Percentiles rank a stretch among this genome's conserved stretches.
Conservation (phyloP, 2,888 invertebrate species). For the Belgica antarctica region DNA sequence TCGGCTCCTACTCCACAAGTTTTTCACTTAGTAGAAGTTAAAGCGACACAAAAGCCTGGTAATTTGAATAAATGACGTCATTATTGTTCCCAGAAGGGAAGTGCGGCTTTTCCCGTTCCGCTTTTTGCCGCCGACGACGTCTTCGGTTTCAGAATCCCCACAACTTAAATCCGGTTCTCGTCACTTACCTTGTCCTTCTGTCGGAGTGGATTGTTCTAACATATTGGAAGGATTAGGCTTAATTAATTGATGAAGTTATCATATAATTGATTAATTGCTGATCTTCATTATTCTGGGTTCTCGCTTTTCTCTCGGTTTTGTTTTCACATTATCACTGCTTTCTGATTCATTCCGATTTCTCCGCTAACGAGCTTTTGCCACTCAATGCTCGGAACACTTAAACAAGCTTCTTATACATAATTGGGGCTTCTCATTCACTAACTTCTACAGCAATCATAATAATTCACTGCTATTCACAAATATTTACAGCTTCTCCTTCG, state of each 20-base stretch:
- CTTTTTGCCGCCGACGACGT: too few relatives aligned
- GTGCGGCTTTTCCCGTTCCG: background rate
- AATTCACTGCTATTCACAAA: conserved; percentile 22
- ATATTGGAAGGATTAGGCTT: conserved; percentile 35
- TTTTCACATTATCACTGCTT: conserved; percentile 24
- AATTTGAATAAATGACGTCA: conserved; percentile 21
- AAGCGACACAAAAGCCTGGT: background rate
- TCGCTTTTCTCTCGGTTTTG: too few relatives aligned
- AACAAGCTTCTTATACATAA: background rate
- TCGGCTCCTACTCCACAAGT: conserved; percentile 2
- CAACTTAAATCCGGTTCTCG: background rate
- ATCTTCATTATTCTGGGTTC: conserved; percentile 15
- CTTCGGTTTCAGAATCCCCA: too few relatives aligned
- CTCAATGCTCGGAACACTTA: background rate
- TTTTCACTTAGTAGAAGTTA: background rate
- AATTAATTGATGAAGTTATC: conserved; percentile 39
- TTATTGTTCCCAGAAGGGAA: background rate
- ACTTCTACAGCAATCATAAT: conserved; percentile 20
- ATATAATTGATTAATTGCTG: conserved; percentile 38
- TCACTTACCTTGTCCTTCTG: conserved; percentile 36
- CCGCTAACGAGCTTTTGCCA: too few relatives aligned
- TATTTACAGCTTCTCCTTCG: conserved; percentile 21
- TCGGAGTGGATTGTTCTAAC: conserved; percentile 31
- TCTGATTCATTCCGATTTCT: background rate
- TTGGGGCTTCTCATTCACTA: background rate